phyloP scores from a whole-genome alignment of 2,113 vertebrate genomes.

The Lepidothrix coronata region DNA sequence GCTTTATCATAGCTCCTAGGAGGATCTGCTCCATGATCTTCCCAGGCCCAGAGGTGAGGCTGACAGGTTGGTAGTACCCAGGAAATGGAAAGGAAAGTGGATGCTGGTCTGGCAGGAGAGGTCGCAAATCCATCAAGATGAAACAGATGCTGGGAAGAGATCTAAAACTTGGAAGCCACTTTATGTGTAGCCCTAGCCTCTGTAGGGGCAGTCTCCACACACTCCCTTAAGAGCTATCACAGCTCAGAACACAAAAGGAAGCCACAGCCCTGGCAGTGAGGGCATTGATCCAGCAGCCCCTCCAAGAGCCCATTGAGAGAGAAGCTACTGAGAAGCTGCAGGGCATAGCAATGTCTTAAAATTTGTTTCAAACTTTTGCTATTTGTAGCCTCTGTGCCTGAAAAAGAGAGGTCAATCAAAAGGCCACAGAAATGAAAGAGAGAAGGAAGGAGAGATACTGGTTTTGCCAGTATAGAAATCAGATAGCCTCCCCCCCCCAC shows the following conservation, averaged over 20 bases:
- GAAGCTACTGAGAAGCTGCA: not conserved
- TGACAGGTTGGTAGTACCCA: not conserved
- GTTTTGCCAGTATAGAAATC: not conserved
- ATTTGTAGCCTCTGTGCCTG: not conserved
- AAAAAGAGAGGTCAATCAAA: not conserved
- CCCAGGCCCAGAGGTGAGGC: not conserved
- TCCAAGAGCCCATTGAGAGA: not conserved
- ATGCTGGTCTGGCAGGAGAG: not conserved
- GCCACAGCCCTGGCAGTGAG: not conserved
- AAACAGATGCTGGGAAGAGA: not conserved
- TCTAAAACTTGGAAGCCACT: not conserved
- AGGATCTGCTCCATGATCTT: not conserved
- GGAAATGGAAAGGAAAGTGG: not conserved
- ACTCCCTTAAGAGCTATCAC: not conserved
- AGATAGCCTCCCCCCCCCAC: not conserved
- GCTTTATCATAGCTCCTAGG: not conserved
- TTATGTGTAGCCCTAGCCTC: not conserved
- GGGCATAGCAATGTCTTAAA: not conserved
- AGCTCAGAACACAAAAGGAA: not conserved
- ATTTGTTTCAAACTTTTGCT: not conserved
- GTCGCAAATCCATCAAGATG: not conserved
- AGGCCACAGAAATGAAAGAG: not conserved
- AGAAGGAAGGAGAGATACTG: not conserved
- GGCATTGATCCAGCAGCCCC: not conserved
- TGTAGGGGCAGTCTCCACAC: not conserved